phyloP scores from a whole-genome alignment of 2,797 vertebrate genomes.

The Ataeniobius toweri region DNA sequence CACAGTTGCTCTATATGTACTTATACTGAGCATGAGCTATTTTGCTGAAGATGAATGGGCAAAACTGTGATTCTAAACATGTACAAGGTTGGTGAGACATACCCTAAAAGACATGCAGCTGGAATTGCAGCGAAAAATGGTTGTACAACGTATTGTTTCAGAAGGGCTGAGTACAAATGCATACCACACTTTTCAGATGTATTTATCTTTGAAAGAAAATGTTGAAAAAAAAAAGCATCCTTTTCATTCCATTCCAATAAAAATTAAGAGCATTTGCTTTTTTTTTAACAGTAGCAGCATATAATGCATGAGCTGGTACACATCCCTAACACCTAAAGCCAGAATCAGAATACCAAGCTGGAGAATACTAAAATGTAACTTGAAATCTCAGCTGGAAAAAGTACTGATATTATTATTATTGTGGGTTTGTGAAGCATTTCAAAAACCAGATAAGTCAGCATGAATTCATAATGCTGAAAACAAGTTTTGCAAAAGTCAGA shows the following conservation, averaged over 20 bases:
- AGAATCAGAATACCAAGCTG: neutral
- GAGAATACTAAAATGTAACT: neutral
- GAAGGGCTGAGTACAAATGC: neutral
- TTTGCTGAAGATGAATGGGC: too few species aligned
- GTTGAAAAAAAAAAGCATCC: neutral
- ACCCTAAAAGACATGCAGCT: neutral
- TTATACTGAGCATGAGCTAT: too few species aligned
- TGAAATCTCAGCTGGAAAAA: neutral
- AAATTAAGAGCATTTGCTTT: neutral
- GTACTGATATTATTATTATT: neutral
- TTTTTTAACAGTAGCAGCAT: neutral
- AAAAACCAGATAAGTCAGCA: conserved; percentile 15
- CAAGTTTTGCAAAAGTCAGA: neutral
- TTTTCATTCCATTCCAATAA: neutral
- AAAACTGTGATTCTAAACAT: too few species aligned
- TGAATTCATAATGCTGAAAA: conserved; percentile 11
- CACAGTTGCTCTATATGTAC: too few species aligned
- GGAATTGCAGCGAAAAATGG: too few species aligned
- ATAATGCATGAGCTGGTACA: neutral
- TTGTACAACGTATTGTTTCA: neutral
- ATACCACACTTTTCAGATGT: neutral
- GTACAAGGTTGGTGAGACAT: neutral
- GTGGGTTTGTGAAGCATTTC: neutral
- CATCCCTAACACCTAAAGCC: neutral
- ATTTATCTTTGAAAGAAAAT: neutral